Evolutionary conservation across 2,113 vertebrate genomes (phyloP).

Genomic region (Myotis davidii): DNA sequence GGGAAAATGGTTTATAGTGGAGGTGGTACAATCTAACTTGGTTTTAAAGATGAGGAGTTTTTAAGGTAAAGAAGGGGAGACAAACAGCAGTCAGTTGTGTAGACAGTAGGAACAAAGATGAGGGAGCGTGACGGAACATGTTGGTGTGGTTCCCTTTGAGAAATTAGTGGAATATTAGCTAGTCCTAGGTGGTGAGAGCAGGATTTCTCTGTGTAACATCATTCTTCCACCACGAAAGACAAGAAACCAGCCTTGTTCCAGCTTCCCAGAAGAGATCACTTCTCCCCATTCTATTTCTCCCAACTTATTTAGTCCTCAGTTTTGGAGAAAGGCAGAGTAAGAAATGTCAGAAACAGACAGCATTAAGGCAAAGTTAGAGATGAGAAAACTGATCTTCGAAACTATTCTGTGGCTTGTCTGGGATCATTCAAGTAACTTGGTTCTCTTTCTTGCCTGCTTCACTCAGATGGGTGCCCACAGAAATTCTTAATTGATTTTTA

Average conservation of each 20-base stretch:
- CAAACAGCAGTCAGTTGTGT: fast-evolving
- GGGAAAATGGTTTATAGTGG: neutral
- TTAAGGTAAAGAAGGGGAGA: neutral
- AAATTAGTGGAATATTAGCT: neutral
- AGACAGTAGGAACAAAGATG: fast-evolving
- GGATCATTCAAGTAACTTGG: neutral
- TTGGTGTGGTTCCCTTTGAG: neutral
- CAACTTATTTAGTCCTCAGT: neutral
- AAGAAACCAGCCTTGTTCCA: neutral
- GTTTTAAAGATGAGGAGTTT: neutral
- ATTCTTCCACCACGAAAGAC: neutral
- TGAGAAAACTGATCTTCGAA: neutral
- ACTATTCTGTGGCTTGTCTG: neutral
- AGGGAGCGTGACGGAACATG: fast-evolving
- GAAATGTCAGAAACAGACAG: neutral
- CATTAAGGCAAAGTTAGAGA: neutral
- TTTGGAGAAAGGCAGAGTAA: neutral
- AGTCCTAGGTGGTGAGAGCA: neutral
- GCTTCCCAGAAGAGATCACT: neutral
- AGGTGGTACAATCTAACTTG: neutral
- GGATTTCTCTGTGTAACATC: neutral
- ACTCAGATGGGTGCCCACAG: too few relatives aligned
- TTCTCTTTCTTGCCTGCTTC: neutral
- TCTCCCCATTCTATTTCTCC: neutral
- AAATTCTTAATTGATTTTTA: neutral